Evolutionary conservation across 1,140 invertebrate genomes (phyloP), one percentile per base, ranked within the genome.

Genomic region (Drosophila equinoxialis): DNA sequence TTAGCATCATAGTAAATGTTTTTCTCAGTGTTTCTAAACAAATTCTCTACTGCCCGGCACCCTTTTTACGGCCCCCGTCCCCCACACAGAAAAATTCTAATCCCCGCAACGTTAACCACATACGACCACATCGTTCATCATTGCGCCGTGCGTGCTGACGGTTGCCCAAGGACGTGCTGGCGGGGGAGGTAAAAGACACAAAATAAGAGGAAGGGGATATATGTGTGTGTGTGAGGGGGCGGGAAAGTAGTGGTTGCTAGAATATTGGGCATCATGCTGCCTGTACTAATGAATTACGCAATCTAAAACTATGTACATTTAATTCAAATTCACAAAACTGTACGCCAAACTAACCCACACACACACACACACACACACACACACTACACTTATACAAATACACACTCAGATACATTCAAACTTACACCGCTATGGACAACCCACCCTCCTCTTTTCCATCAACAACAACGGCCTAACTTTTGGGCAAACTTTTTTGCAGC

Each of bases 281-380:
- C 83, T 90, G 74, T 85, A 90, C 89, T 89, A 91, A 91, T 91
- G 89, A 91, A 91, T 91, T 91, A 91, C 89, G 89, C 89, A 91
- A 91, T 91, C 90, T 90, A 91, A 91, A 91, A 91, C 83, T 90
- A 90, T 87, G 89, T 91, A 90, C 86, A 90, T 90, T 90, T 90
- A 90, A 90, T 90, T 90, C 86, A 90, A 90, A 90, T 90, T 90
- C 86, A 90, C 82, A 90, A 86, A 90, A 80, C 79, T 90, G 86
- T 89, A 89, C 85, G 84, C 77, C 85, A 90, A 90, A 90, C 85
- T 90, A 90, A 90, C 80, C 79, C 62, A 81, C 48, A 85, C 85
- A 66, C 82, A 71, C 74, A 17, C 17, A 17, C 17, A 17, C 17
- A 60, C 71, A 71, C 17, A 65, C 62, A 59, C 30, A 65, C 45